These are phyloP conservation scores for Caranx melampygus DNA, from an alignment of 2,113 vertebrate genomes.

Conservation along the genomic window DNA sequence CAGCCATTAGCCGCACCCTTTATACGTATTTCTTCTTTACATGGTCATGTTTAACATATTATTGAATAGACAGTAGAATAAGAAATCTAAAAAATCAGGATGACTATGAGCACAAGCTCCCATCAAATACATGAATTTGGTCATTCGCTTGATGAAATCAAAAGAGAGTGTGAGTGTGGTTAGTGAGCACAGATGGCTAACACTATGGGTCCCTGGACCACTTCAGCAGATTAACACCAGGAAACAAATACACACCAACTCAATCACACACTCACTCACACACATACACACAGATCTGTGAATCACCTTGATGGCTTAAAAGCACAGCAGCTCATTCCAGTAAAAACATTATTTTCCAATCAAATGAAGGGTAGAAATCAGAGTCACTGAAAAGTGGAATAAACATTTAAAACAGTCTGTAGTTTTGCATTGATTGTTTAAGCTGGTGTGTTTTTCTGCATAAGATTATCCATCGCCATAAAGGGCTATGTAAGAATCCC, in stretches of 20 bases:
- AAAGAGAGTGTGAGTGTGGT: slow-evolving; percentile 31
- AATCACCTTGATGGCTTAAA: slow-evolving; percentile 27
- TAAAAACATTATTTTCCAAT: slow-evolving; percentile 21
- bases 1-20: slow-evolving; percentile 43
- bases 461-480: slow-evolving; percentile 47
- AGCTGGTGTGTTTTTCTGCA: slow-evolving; percentile 5
- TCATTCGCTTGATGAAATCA: slow-evolving; percentile 27
- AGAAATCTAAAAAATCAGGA: slow-evolving; percentile 1
- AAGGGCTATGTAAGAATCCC: slow-evolving; percentile 35
- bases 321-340: neutral
- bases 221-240: slow-evolving; percentile 72
- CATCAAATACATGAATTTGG: neutral
- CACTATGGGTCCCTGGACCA: slow-evolving; percentile 77
- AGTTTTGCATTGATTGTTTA: slow-evolving; percentile 6
- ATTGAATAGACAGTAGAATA: neutral
- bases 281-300: slow-evolving; percentile 22
- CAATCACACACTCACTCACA: slow-evolving; percentile 17
- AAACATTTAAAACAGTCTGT: slow-evolving; percentile 14
- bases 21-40: neutral
- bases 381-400: neutral
- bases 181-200: slow-evolving; percentile 78
- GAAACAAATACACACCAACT: slow-evolving; percentile 36
- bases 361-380: neutral
- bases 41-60: neutral
- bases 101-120: neutral